Base-by-base conservation (phyloP, 2,113 vertebrate species). In the rat (Rattus norvegicus) region DNA sequence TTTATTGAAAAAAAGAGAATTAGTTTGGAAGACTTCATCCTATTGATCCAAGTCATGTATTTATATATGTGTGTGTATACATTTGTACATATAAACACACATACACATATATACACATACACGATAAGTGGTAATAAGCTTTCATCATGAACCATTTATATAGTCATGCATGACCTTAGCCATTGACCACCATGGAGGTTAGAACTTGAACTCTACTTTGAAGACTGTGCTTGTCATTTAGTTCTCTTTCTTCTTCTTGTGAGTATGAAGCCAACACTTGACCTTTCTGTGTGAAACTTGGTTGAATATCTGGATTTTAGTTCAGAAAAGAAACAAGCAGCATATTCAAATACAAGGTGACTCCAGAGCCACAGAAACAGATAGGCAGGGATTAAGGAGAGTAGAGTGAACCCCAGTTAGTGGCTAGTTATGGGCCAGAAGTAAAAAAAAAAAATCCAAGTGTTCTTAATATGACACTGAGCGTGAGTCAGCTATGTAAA, bases 381-480 rank as follows among this genome's bases (percentile, higher is more conserved):
- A 19, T 13, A 30, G 5, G 67, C 16, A 3, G 54, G 24, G 63
- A 76, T 76, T 47, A 43, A 63, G 36, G 28, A 47, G 22, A 36
- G 7, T 16, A 36, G 1, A 70, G 14, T 90, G n/a, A 86, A 93
- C 88, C 72, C 22, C 61, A 92, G 1, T 9, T 59, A 33, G 73
- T 3, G 3, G 5, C 7, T 16, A 19, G 30, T 28, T 0, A 11
- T 33, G 16, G 12, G 2, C 12, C 89, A 33, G 1, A 36, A 2
- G 16, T 33, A 39, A 33, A 61, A 56, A 54, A 54, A 54, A 54
- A 54, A 16, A 30, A 63, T 30, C 56, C 43, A 84, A 84, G 24
- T 11, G 8, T n/a, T 61, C n/a, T 1, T 26, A 65, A 22, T 33
- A 59, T n/a, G 19, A 12, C 77, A 1, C 65, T 5, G 24, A 65